phyloP scores from a whole-genome alignment of 2,113 vertebrate species.

The Ciconia maguari region DNA sequence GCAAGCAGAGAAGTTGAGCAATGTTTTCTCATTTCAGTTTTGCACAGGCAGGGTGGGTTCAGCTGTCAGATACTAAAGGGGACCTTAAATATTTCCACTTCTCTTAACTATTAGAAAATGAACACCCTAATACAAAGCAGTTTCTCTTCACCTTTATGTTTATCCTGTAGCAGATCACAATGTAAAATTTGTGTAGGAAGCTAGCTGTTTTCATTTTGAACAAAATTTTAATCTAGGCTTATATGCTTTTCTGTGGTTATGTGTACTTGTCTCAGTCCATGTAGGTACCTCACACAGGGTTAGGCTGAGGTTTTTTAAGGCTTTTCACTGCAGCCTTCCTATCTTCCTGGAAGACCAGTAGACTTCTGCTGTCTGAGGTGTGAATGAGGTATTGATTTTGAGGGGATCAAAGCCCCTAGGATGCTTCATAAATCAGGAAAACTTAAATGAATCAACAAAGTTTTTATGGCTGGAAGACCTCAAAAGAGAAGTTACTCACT shows the following conservation, averaged over 20 bases:
- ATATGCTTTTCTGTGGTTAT: background rate
- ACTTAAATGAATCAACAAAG: background rate
- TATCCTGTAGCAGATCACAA: background rate
- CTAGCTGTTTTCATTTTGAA: background rate
- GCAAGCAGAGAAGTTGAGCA: background rate
- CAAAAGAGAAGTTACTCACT: background rate
- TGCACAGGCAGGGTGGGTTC: background rate
- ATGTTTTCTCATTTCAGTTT: background rate
- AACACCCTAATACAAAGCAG: background rate
- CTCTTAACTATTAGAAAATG: background rate
- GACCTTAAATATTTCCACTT: background rate
- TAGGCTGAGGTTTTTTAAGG: background rate
- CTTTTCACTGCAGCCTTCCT: background rate
- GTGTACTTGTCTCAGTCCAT: background rate
- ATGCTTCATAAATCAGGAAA: conserved; percentile 8
- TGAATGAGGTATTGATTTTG: conserved; percentile 33
- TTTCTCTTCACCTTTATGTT: background rate
- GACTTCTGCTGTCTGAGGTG: background rate
- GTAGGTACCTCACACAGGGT: background rate
- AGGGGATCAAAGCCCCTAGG: background rate
- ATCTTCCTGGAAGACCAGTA: background rate
- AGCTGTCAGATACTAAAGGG: background rate
- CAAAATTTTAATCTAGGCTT: background rate
- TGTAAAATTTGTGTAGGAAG: background rate
- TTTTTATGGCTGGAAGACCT: background rate